phyloP scores from a whole-genome alignment of 1,140 invertebrate genomes.

The Pseudomyrmex gracilis region DNA sequence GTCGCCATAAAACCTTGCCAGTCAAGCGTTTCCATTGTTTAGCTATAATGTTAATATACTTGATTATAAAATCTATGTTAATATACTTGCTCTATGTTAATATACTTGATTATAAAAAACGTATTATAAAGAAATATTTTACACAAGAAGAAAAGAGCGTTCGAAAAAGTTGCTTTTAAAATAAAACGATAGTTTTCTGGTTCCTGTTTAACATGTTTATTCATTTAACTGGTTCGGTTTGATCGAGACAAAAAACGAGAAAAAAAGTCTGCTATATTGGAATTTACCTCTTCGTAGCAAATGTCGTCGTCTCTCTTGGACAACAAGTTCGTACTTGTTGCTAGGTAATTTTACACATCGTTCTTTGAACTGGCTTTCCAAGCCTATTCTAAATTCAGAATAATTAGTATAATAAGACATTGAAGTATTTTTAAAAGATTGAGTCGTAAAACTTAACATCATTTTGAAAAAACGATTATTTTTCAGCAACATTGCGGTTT shows the following conservation, averaged over 20 bases:
- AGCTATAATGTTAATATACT: slow-evolving; percentile 32
- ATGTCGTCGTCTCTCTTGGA: slow-evolving; percentile 62
- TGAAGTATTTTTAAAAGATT: too few species aligned
- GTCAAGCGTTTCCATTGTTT: slow-evolving; percentile 59
- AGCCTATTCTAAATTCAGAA: slow-evolving; percentile 62
- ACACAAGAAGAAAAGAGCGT: too few species aligned
- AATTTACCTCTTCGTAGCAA: slow-evolving; percentile 59
- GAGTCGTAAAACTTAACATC: too few species aligned
- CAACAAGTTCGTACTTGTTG: slow-evolving; percentile 62
- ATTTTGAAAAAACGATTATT: neutral
- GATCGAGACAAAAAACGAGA: too few species aligned
- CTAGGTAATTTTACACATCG: slow-evolving; percentile 40
- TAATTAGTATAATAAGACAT: neutral
- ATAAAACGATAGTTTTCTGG: too few species aligned
- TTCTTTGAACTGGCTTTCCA: slow-evolving; percentile 66
- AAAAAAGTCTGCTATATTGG: too few species aligned
- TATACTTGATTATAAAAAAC: too few species aligned
- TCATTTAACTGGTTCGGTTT: too few species aligned
- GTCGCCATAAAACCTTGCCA: slow-evolving; percentile 33
- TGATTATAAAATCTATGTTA: neutral
- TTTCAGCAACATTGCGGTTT: neutral
- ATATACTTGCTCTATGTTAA: neutral
- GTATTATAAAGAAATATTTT: too few species aligned
- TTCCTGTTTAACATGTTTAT: too few species aligned
- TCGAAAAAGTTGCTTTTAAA: too few species aligned